These are phyloP conservation scores for Carapus acus DNA, from an alignment of 2,797 vertebrate genomes.

Conservation along the genomic window DNA sequence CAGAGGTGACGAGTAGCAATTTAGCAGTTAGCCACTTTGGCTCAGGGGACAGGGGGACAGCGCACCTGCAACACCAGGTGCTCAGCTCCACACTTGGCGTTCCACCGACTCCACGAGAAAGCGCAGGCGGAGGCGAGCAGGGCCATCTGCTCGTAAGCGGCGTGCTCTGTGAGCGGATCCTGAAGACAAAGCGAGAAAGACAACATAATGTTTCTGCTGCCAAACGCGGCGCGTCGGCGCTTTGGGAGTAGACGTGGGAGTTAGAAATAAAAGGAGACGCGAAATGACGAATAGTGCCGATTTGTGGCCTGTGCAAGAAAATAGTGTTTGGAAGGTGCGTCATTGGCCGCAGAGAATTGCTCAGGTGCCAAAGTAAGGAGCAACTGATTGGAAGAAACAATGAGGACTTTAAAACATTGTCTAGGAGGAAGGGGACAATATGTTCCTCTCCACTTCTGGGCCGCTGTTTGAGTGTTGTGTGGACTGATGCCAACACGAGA, in stretches of 20 bases:
- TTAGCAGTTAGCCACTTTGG: neutral
- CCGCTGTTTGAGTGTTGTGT: neutral
- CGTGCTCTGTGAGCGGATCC: conserved; percentile 72
- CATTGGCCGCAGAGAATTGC: no score
- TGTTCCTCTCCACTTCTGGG: neutral
- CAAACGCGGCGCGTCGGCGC: no score
- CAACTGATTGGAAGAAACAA: no score
- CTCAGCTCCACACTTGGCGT: conserved; percentile 68
- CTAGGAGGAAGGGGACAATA: neutral
- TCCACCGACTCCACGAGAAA: conserved; percentile 89
- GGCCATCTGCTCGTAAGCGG: conserved; percentile 85
- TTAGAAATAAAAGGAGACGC: no score
- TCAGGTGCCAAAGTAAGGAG: no score
- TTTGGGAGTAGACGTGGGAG: no score
- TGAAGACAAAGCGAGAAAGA: conserved; percentile 42
- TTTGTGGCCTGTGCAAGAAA: no score
- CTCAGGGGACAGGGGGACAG: no score
- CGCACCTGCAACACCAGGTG: conserved; percentile 80
- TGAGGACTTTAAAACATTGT: neutral
- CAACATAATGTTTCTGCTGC: no score
- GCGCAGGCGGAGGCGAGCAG: conserved; percentile 76
- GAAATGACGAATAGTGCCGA: no score
- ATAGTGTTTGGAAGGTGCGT: no score
- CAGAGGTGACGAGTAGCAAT: no score
- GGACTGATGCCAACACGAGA: neutral